These are phyloP conservation scores for Clarias fuscus DNA, from an alignment of 2,797 vertebrate genomes.

Conservation along the genomic window DNA sequence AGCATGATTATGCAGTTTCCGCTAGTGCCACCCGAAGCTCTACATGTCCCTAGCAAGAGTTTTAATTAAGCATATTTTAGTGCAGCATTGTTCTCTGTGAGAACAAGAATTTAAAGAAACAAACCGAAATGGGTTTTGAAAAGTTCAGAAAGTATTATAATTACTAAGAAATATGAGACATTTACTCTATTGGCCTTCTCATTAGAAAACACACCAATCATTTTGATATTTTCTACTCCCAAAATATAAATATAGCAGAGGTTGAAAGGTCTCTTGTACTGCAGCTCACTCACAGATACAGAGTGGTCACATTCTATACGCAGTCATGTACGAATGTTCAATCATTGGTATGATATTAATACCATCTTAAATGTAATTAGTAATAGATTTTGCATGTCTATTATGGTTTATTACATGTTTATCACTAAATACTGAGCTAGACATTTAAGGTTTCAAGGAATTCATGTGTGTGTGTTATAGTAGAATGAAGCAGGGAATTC, in stretches of 20 bases:
- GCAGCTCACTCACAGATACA: not conserved
- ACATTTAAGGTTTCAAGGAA: constrained; percentile 18
- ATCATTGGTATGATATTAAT: not conserved
- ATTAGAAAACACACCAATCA: constrained; percentile 33
- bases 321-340: not conserved
- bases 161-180: constrained; percentile 3
- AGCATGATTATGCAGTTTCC: not conserved
- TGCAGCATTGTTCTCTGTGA: not conserved
- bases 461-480: constrained; percentile 13
- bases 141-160: not conserved
- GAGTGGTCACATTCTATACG: not conserved
- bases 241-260: constrained; percentile 19
- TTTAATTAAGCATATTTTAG: not conserved
- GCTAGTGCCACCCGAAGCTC: not conserved
- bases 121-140: not conserved
- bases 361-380: not conserved
- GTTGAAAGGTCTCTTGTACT: not conserved
- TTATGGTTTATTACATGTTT: not conserved
- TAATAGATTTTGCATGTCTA: not conserved
- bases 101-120: not conserved
- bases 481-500: constrained; percentile 38
- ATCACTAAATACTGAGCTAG: constrained; percentile 1
- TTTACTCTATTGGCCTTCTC: constrained; percentile 3
- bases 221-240: constrained; percentile 1
- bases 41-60: not conserved